Evolutionary conservation across 1,140 invertebrate genomes (phyloP), one percentile per base, ranked within the genome.

Genomic region (Drosophila saltans): DNA sequence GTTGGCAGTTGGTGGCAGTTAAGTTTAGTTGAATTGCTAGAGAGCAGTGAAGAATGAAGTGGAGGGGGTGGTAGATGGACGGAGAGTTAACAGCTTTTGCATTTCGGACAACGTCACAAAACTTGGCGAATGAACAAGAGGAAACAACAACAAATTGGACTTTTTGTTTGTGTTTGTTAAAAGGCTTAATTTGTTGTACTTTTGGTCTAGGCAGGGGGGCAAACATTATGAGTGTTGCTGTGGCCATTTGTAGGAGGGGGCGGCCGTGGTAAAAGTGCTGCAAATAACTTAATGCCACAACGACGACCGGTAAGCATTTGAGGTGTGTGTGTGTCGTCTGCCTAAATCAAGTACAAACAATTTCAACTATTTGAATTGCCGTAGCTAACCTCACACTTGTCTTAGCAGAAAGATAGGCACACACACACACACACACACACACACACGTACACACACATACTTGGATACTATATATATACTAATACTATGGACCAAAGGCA

Each of bases 161-260:
- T 89, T 88, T 52, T 88, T 88, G 84, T 89, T 88, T 88, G 80
- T 88, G 83, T 88, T 88, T 88, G 84, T 69, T 88, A 83, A 88
- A 88, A 88, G 84, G 83, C 83, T 88, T 88, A 88, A 88, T 89
- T 88, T 88, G 80, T 89, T 88, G 80, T 80, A 72, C 70, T 74
- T 80, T 79, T 66, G 79, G 82, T 75, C 81, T 75, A 75, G 72
- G 45, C 69, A 66, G 64, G 55, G 76, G 66, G 55, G 80, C 72
- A 74, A 82, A 88, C 69, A 82, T 86, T 86, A 86, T 86, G 72
- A 65, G 61, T 68, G 75, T 30, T 2, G 2, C 7, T 43, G 36
- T 26, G 45, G 41, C 36, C 28, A 36, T 40, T 40, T 52, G 36
- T 30, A 55, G n/a, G 52, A 16, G 16, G 16, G 16, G 16, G 16